Conservation (phyloP, 2,797 vertebrate species). For the Crenichthys baileyi region DNA sequence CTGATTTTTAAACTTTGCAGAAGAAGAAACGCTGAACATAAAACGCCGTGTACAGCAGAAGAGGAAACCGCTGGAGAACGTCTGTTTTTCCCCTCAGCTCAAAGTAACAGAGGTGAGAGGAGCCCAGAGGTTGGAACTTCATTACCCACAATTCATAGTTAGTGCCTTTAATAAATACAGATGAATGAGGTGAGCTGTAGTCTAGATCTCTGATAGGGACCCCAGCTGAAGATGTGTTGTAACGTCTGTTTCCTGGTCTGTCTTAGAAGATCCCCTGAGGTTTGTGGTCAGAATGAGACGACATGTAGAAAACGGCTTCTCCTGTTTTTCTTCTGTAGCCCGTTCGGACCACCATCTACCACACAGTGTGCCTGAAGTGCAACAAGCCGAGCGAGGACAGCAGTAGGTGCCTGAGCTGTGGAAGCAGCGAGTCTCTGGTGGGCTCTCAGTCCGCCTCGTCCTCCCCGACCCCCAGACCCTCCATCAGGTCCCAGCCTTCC, state of each 20-base stretch:
- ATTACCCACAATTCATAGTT: constrained; percentile 18
- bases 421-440: constrained; percentile 71
- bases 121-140: background rate
- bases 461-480: constrained; percentile 83
- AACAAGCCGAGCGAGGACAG: constrained; percentile 82
- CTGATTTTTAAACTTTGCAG: constrained; percentile 20
- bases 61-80: constrained; percentile 61
- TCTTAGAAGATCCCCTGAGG: too few relatives aligned
- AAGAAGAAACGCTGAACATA: constrained; percentile 46
- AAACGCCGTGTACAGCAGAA: constrained; percentile 75
- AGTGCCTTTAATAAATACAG: background rate
- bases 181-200: too few relatives aligned
- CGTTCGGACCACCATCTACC: constrained; percentile 76
- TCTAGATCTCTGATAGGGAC: too few relatives aligned
- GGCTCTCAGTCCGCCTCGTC: constrained; percentile 76
- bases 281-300: too few relatives aligned
- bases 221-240: too few relatives aligned
- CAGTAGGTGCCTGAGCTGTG: constrained; percentile 84
- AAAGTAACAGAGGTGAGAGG: constrained; percentile 70
- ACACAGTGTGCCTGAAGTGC: constrained; percentile 82
- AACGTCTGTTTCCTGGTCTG: too few relatives aligned
- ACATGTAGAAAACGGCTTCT: too few relatives aligned
- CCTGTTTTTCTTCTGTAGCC: constrained; percentile 58
- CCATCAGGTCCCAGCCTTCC: constrained; percentile 85
- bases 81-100: constrained; percentile 43